Percentiles rank a stretch among this genome's conserved stretches.
phyloP scores from a whole-genome alignment of 2,888 invertebrate species.

The Tetranychus piercei region DNA sequence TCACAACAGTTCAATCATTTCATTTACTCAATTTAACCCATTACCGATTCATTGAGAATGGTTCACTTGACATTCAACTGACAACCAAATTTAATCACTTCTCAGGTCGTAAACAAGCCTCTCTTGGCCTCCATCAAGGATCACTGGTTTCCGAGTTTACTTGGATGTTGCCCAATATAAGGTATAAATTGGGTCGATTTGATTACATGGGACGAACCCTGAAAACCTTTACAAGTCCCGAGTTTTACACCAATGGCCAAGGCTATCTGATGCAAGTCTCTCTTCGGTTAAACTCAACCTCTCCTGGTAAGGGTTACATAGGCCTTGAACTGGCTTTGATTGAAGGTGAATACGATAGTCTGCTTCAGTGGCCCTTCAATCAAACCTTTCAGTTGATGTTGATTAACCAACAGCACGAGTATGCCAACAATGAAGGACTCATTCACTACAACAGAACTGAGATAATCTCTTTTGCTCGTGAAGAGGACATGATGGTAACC shows the following conservation, averaged over 20 bases:
- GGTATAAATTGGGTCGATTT: conserved; percentile 25
- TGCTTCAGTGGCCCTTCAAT: conserved; percentile 28
- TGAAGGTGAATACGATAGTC: conserved; percentile 26
- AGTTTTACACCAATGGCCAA: conserved; percentile 28
- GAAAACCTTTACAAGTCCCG: conserved; percentile 24
- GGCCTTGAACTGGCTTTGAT: conserved; percentile 27
- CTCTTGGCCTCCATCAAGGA: conserved; percentile 23
- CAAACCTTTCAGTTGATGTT: conserved; percentile 25
- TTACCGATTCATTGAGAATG: conserved; percentile 18
- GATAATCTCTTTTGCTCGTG: background rate
- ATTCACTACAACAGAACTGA: background rate
- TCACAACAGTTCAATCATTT: conserved; percentile 18
- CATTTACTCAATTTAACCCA: conserved; percentile 20
- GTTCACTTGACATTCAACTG: conserved; percentile 17
- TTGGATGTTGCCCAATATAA: conserved; percentile 27
- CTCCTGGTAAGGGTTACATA: conserved; percentile 20
- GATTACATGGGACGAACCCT: conserved; percentile 19
- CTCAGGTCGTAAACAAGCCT: conserved; percentile 19
- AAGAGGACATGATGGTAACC: conserved; percentile 11
- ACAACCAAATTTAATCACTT: conserved; percentile 14
- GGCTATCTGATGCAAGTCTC: conserved; percentile 27
- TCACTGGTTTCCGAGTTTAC: conserved; percentile 27
- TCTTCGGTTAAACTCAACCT: conserved; percentile 22
- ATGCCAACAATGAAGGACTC: background rate
- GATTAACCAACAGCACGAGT: conserved; percentile 13